phyloP scores from a whole-genome alignment of 2,888 invertebrate species.

The Eupithecia subfuscata region DNA sequence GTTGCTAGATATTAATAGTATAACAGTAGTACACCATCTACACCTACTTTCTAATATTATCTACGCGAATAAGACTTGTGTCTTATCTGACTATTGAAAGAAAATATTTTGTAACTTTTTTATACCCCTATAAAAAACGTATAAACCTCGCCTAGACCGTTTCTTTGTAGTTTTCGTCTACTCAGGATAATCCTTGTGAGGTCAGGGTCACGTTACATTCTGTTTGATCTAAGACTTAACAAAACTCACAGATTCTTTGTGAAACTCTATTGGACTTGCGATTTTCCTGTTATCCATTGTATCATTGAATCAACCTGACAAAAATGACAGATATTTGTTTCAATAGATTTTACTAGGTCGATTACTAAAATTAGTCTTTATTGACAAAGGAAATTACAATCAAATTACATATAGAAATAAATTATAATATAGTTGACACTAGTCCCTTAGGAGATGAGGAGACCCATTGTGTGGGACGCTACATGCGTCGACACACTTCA shows the following conservation, averaged over 20 bases:
- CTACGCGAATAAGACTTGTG: neutral
- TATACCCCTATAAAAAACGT: neutral
- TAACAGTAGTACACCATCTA: neutral
- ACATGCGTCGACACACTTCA: too few species aligned
- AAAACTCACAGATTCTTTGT: constrained; percentile 1
- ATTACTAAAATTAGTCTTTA: neutral
- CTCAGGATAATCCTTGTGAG: constrained; percentile 1
- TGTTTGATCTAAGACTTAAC: constrained; percentile 1
- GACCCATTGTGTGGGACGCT: too few species aligned
- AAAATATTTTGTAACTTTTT: neutral
- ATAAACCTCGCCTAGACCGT: constrained; percentile 4
- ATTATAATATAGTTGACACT: too few species aligned
- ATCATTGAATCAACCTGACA: neutral
- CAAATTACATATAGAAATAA: too few species aligned
- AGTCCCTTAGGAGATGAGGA: too few species aligned
- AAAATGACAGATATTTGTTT: neutral
- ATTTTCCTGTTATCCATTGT: neutral
- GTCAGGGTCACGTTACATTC: constrained; percentile 3
- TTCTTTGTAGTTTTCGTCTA: constrained; percentile 4
- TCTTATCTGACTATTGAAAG: neutral
- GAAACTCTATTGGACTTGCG: neutral
- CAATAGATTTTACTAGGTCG: neutral
- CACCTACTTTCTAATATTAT: neutral
- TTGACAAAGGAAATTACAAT: too few species aligned
- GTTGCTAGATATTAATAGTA: neutral